Percentiles rank a stretch among this genome's conserved stretches.
Evolutionary conservation across 2,113 vertebrate genomes (phyloP).

Genomic region (Mustela nigripes): DNA sequence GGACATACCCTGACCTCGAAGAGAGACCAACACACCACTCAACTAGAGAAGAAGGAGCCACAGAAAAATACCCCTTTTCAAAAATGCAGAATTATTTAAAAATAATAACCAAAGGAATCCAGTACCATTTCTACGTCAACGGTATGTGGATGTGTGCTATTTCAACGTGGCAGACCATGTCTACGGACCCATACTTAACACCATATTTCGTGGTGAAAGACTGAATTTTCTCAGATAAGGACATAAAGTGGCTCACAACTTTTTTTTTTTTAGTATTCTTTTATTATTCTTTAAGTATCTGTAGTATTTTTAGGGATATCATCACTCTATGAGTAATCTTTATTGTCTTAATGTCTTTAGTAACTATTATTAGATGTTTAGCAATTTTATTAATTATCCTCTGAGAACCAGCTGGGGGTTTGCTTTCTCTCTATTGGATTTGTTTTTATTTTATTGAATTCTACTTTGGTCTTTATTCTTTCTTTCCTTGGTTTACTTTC

Average conservation of each 20-base stretch:
- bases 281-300: neutral
- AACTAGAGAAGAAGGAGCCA: neutral
- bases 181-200: neutral
- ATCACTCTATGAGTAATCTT: neutral
- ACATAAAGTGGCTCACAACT: neutral
- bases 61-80: neutral
- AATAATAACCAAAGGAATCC: neutral
- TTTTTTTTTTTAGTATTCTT: too few species aligned
- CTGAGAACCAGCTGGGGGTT: neutral
- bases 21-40: neutral
- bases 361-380: neutral
- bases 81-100: neutral
- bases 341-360: neutral
- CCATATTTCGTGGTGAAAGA: neutral
- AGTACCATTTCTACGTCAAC: too few species aligned
- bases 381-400: neutral
- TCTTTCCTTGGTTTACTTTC: neutral
- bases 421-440: neutral
- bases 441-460: neutral
- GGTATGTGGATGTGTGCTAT: neutral
- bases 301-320: neutral
- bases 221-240: neutral
- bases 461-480: neutral
- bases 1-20: neutral
- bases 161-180: fast-evolving